Evolutionary conservation across 2,113 vertebrate species (phyloP), one percentile per base, ranked within the genome.

Genomic region (Delphinus delphis): DNA sequence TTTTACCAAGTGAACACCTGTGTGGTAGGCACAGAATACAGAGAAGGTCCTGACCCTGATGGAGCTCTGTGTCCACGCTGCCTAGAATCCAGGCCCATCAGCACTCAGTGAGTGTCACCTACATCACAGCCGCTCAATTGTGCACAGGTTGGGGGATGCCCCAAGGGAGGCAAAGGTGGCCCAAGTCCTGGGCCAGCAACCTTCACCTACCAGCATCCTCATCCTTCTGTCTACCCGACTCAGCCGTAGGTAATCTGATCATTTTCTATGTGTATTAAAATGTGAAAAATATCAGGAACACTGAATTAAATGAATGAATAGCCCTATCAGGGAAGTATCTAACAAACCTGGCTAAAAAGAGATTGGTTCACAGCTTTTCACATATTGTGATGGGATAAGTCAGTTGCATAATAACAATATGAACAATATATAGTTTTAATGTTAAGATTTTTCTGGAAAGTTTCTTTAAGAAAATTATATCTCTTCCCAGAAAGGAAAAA

Each of bases 281-380:
- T 58, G 28, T 88, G 26, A 90, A 89, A 82, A 83, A 62, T 21
- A 65, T 6, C 31, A 74, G 38, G 8, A 92, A 76, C 25, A 83
- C 23, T 80, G 12, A 94, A 62, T n/a, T 70, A 71, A 96, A 79
- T n/a, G 10, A 89, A 44, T 82, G 8, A 93, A 21, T 58, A 65
- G 8, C 5, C 15, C 67, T 14, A n/a, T 36, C 60, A 96, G 53
- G 23, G 67, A 76, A 62, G 2, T 44, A 25, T 10, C 50, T 68
- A 74, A 79, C 21, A 79, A 79, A 47, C 17, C 53, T 83, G 50
- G 6, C 28, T 38, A 93, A 74, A 92, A 95, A 88, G 13, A 70
- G 25, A 87, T 20, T 18, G 31, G 3, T 21, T 63, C 63, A 38
- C 8, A 87, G 12, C 8, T 90, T 82, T 88, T 89, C 26, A 92